Conservation (phyloP, 2,113 vertebrate species). For the Ariopsis seemanni region DNA sequence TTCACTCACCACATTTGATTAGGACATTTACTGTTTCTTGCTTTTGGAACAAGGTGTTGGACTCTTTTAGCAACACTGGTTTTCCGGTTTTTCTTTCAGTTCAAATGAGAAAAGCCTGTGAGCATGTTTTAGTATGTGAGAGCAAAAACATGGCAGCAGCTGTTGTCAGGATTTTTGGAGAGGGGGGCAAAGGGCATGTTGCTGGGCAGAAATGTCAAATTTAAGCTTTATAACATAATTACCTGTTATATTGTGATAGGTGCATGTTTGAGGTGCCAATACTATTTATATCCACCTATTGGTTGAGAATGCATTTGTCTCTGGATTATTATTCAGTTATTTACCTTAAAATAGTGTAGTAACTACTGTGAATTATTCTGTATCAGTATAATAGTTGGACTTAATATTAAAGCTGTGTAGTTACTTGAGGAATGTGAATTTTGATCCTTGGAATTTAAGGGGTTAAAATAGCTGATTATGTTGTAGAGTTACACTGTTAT, state of each 20-base stretch:
- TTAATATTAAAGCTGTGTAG: not conserved
- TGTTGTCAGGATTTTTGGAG: slow-evolving; percentile 55
- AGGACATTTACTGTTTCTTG: slow-evolving; percentile 77
- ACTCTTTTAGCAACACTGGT: slow-evolving; percentile 77
- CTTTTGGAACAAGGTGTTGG: slow-evolving; percentile 74
- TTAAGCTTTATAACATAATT: slow-evolving; percentile 35
- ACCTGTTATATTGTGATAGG: slow-evolving; percentile 37
- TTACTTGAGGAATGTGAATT: not conserved
- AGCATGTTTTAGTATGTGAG: slow-evolving; percentile 56
- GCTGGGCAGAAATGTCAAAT: slow-evolving; percentile 53
- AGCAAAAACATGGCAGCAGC: slow-evolving; percentile 59
- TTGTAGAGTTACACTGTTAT: not conserved
- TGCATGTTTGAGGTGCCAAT: not conserved
- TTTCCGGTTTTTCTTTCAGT: slow-evolving; percentile 80
- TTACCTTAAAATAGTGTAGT: not conserved
- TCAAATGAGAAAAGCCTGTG: slow-evolving; percentile 68
- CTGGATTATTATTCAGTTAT: not conserved
- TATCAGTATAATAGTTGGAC: not conserved
- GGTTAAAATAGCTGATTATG: not conserved
- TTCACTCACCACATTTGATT: slow-evolving; percentile 82
- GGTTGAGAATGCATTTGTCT: not conserved
- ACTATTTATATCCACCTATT: not conserved
- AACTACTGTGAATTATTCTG: not conserved
- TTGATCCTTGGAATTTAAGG: not conserved
- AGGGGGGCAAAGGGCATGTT: slow-evolving; percentile 52